Base-by-base conservation (phyloP, 2,888 invertebrate species). In the Aspidiotus rigidus region DNA sequence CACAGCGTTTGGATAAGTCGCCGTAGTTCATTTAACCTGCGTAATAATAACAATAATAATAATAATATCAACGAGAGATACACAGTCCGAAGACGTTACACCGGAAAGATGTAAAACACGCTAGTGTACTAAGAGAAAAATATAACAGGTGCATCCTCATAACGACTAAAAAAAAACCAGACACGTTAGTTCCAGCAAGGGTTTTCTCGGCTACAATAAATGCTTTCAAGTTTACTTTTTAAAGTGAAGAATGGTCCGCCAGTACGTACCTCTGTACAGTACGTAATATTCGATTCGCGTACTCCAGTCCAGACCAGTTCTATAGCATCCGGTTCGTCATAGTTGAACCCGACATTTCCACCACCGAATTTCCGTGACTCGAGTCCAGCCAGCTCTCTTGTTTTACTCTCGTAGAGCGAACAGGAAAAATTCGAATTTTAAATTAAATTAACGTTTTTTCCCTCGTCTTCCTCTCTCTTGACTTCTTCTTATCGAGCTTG, bases 131-230 rank as follows among this genome's bases (percentile, higher is more conserved):
- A 41, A 55, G 13, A 42, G 57, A 57, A 64, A 64, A 64, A 56
- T 64, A 55, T 56, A 64, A 64, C 64, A 64, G 64, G 64, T 64
- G 64, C 64, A 64, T 64, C 64, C 64, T 64, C 64, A 56, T 64
- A 64, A 64, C 64, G 64, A 64, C 56, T 64, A 28, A 28, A 28
- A 28, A 28, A 28, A 28, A 44, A 57, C 56, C 56, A 41, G 64
- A 64, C 64, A 64, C 56, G 64, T 64, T 64, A 64, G 64, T 64
- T 64, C 64, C 64, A 64, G 64, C 42, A 57, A 54, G 28, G 41
- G 39, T 64, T 64, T 57, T 57, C 64, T 57, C 44, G 56, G 40
- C 40, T 17, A 64, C 64, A 64, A 64, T 64, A 41, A 55, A 55
- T 56, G 54, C 44, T 56, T 64, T 13, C 9, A 39, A 39, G 9